Base-by-base conservation (phyloP, 2,797 vertebrate species). In the Hapalemur alaotrensis region DNA sequence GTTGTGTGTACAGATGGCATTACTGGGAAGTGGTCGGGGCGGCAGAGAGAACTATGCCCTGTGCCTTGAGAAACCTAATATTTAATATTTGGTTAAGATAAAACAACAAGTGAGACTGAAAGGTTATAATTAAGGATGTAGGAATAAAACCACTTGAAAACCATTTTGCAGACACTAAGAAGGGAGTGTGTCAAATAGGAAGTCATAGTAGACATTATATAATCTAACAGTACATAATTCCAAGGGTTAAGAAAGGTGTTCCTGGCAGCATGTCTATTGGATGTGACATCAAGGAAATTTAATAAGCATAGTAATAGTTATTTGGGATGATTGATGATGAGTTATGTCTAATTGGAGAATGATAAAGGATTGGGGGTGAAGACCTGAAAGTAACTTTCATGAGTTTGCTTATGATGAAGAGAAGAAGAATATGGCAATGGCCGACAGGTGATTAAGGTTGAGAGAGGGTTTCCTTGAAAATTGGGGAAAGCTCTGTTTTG, bases 51-150 rank as follows among this genome's bases (percentile, higher is more conserved):
- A 0, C 13, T 73, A 9, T 14, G 13, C 5, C 30, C 9, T 76
- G 10, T 7, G 32, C 17, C 46, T 41, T 28, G 30, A 79, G 7
- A 89, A 75, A 46, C 7, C 15, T 57, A 9, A 30, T 70, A 50
- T n/a, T 61, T 54, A 67, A 7, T 18, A 32, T 9, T 63, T 38
- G 43, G 30, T 63, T 35, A 63, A 67, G 41, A 63, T 43, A 61
- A 76, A 22, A 13, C 67, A 35, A 13, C 12, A 35, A 48, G 13
- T 70, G 57, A 59, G 30, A 22, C 52, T 43, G 43, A 59, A 61
- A 83, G 59, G 4, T 5, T 50, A 20, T 2, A 1, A 41, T 2
- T 6, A 75, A 46, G 0, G 1, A 35, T 25, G 7, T 4, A 67
- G 41, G 8, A 25, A 50, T 5, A 38, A 61, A 61, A 81, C 2